phyloP scores from a whole-genome alignment of 2,113 vertebrate genomes.

The Willisornis vidua region DNA sequence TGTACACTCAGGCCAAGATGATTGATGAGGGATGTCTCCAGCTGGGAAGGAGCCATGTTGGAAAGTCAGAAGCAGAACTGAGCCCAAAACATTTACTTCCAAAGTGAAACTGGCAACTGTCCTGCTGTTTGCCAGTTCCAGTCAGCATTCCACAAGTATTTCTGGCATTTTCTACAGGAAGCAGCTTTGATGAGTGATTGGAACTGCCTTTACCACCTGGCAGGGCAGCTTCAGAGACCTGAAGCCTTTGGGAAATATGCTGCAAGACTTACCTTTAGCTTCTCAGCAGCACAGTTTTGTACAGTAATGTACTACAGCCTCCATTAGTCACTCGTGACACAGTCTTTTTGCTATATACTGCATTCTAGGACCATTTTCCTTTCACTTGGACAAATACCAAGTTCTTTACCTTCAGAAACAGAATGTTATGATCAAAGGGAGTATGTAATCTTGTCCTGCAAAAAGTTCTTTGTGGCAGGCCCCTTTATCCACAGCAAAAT shows the following conservation, averaged over 20 bases:
- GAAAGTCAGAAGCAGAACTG: constrained; percentile 7
- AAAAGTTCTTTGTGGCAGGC: neutral
- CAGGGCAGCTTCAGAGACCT: neutral
- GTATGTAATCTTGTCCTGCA: neutral
- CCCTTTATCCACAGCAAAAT: neutral
- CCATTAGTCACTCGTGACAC: neutral
- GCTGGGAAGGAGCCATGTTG: neutral
- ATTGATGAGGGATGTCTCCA: neutral
- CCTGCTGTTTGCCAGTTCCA: neutral
- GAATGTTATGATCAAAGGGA: neutral
- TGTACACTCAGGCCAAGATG: neutral
- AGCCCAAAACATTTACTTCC: neutral
- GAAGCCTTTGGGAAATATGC: neutral
- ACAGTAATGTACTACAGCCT: neutral
- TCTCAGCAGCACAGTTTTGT: neutral
- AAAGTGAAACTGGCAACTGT: neutral
- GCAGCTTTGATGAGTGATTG: neutral
- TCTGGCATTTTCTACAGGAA: neutral
- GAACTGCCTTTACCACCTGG: neutral
- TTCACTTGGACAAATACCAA: neutral
- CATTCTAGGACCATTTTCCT: neutral
- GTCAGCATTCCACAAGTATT: neutral
- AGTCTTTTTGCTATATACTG: neutral
- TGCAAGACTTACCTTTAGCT: neutral
- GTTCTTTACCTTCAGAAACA: neutral